Base-by-base conservation (phyloP, 2,113 vertebrate species). In the Malurus alboscapulatus region DNA sequence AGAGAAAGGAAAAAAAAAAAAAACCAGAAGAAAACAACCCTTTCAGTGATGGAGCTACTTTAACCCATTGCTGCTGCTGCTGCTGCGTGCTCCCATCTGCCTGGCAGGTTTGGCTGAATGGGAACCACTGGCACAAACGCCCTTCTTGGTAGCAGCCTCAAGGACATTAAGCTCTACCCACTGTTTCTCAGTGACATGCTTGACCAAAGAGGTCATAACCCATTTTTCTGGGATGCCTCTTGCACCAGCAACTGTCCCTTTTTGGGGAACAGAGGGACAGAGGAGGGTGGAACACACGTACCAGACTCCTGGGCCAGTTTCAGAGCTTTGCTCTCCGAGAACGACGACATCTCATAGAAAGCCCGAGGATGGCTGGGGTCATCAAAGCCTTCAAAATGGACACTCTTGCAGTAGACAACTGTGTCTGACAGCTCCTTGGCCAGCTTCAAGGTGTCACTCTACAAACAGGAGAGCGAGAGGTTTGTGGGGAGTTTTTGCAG, bases 381-480 rank as follows among this genome's bases (percentile, higher is more conserved):
- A 42, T 98, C 97, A 68, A 99, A 99, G 59, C 98, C 97, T 17
- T 68, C 94, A 63, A 99, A 99, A 89, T 99, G 99, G 92, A 99
- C 98, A 1, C 99, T 99, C 97, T 99, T 99, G 97, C 99, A 99
- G 98, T 99, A 99, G 89, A 99, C 92, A 40, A 99, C 98, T 8
- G 98, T 91, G 80, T 99, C 98, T 0, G 99, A 99, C 24, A 99
- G 98, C 92, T 98, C 98, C 85, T 98, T 98, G 68, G 98, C 98
- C 29, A 99, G 98, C 93, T 98, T 99, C 61, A 99, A 98, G 95
- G 98, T 99, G 75, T 98, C 97, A 82, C 97, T 98, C 98, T 99
- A 94, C 87, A 91, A 40, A 78, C 2, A 89, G 87, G 71, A 89
- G 26, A 97, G 30, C 4, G 66, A 94, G 62, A 86, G 22, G 9